Percentiles rank a stretch among this genome's conserved stretches.
These are phyloP conservation scores for Misgurnus anguillicaudatus DNA, from an alignment of 2,113 vertebrate genomes.

Conservation along the genomic window DNA sequence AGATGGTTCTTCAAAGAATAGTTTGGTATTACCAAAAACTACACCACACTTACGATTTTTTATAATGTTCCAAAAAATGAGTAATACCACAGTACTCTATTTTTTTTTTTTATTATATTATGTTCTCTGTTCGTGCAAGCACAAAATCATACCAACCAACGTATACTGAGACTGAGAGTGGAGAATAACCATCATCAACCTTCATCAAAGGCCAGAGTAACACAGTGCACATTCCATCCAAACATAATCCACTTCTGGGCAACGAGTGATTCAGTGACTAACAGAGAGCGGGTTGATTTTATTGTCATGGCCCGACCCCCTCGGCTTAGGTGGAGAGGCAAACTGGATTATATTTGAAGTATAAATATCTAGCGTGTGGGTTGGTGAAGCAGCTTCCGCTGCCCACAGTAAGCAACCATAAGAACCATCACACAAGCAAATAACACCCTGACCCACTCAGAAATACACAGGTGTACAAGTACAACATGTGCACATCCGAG, in stretches of 20 bases:
- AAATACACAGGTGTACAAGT: slow-evolving; percentile 18
- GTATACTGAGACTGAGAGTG: background rate
- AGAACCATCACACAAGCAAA: slow-evolving; percentile 14
- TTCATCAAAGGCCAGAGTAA: slow-evolving; percentile 44
- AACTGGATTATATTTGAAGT: slow-evolving; percentile 43
- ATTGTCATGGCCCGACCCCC: slow-evolving; percentile 47
- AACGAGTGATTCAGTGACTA: slow-evolving; percentile 33
- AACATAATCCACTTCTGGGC: slow-evolving; percentile 41
- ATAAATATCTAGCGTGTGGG: slow-evolving; percentile 53
- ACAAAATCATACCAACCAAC: slow-evolving; percentile 49
- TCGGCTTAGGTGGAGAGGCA: slow-evolving; percentile 37
- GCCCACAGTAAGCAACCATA: slow-evolving; percentile 8
- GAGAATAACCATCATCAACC: slow-evolving; percentile 22
- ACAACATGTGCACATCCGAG: background rate
- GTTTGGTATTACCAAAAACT: no score
- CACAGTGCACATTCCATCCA: slow-evolving; percentile 16
- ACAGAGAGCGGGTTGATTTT: slow-evolving; percentile 21
- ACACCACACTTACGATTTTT: no score
- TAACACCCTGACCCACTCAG: slow-evolving; percentile 33
- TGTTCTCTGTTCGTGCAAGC: slow-evolving; percentile 24
- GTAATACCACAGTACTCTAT: slow-evolving; percentile 2
- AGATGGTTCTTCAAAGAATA: background rate
- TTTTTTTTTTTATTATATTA: background rate
- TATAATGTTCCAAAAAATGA: no score
- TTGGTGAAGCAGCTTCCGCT: slow-evolving; percentile 40